Percentiles rank a stretch among this genome's conserved stretches.
These are phyloP conservation scores for Nemotelus pantherinus DNA, from an alignment of 2,888 invertebrate species.

Conservation along the genomic window DNA sequence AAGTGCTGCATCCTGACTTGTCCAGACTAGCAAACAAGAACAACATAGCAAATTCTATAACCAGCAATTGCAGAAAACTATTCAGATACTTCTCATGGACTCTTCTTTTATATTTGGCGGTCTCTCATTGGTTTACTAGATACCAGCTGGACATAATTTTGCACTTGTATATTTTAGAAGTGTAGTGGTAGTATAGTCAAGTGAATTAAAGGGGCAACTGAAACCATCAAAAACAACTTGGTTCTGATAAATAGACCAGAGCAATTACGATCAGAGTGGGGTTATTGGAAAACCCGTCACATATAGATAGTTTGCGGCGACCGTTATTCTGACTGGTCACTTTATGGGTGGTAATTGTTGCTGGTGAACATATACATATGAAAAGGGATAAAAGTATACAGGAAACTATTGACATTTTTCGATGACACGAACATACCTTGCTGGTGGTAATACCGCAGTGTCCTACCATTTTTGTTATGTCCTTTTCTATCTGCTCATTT, in stretches of 20 bases:
- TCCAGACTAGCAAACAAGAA: no score
- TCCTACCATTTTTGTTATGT: not conserved
- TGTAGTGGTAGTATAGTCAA: not conserved
- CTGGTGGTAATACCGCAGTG: no score
- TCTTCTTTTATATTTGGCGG: slow-evolving; percentile 16
- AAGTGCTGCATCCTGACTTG: no score
- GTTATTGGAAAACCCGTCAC: no score
- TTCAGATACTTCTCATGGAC: not conserved
- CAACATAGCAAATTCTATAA: no score
- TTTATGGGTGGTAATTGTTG: not conserved
- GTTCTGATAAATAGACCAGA: no score
- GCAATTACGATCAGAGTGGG: no score
- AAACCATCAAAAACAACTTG: not conserved
- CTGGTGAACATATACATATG: not conserved
- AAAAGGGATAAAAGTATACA: not conserved
- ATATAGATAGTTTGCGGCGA: no score
- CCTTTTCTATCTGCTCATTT: slow-evolving; percentile 2
- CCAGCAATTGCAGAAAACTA: no score
- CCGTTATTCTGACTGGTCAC: not conserved
- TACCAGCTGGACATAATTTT: not conserved
- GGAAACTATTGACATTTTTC: slow-evolving; percentile 32
- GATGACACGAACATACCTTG: not conserved
- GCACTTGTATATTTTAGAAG: not conserved
- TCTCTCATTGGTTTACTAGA: slow-evolving; percentile 10
- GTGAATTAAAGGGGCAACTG: not conserved